Percentiles rank a stretch among this genome's conserved stretches.
phyloP scores from a whole-genome alignment of 30 jellyfish, hydroid and myxozoan genomes.

The Cassiopea andromeda region DNA sequence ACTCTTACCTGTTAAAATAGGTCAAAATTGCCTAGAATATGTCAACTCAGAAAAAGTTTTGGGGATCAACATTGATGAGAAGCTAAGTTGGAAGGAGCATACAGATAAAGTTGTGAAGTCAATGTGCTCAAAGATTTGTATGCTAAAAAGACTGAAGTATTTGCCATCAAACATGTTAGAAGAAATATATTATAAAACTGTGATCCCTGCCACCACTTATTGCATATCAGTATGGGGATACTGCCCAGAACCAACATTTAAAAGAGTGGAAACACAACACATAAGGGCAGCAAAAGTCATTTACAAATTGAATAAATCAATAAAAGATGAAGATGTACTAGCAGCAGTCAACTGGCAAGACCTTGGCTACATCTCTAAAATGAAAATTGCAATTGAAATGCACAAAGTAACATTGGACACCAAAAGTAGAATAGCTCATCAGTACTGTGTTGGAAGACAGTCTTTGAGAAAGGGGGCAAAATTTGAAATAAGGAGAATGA shows the following conservation, averaged over 20 bases:
- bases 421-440: slow-evolving; percentile 35
- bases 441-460: slow-evolving; percentile 30
- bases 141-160: slow-evolving; percentile 43
- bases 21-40: slow-evolving; percentile 45
- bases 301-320: slow-evolving; percentile 21
- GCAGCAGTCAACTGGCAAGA: slow-evolving; percentile 67
- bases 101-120: slow-evolving; percentile 48
- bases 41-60: slow-evolving; percentile 37
- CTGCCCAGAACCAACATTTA: slow-evolving; percentile 48
- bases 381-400: slow-evolving; percentile 45
- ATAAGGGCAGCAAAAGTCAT: slow-evolving; percentile 71
- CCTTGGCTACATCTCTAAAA: slow-evolving; percentile 42
- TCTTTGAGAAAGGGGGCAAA: slow-evolving; percentile 44
- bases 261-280: slow-evolving; percentile 36
- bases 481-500: slow-evolving; percentile 35
- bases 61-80: slow-evolving; percentile 65
- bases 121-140: slow-evolving; percentile 51
- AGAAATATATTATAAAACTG: slow-evolving; percentile 55
- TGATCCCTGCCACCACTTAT: slow-evolving; percentile 50
- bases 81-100: slow-evolving; percentile 65
- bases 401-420: slow-evolving; percentile 38
- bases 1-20: slow-evolving; percentile 69
- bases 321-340: slow-evolving; percentile 39
- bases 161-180: slow-evolving; percentile 53
- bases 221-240: slow-evolving; percentile 72